These are phyloP conservation scores for Columbina picui DNA, from an alignment of 2,113 vertebrate genomes.

Conservation along the genomic window DNA sequence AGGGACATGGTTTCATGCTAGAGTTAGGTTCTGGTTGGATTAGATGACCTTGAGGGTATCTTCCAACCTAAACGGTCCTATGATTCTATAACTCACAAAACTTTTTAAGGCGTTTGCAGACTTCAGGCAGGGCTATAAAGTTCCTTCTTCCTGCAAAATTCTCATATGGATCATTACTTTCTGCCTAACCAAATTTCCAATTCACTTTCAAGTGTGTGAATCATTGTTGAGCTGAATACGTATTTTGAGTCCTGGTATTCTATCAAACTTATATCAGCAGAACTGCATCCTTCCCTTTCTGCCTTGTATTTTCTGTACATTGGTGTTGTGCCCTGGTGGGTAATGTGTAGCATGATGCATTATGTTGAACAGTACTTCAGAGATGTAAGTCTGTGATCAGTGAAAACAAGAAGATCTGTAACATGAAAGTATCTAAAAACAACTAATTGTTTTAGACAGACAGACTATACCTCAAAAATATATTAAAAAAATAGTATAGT, in stretches of 20 bases:
- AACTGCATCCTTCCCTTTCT: background rate
- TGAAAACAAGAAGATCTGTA: background rate
- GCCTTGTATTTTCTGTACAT: background rate
- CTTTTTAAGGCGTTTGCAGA: background rate
- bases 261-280: background rate
- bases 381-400: background rate
- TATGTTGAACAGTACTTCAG: background rate
- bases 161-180: background rate
- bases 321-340: background rate
- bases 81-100: background rate
- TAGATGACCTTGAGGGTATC: no score
- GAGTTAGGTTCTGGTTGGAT: no score
- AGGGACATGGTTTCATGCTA: no score
- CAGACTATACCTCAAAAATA: background rate
- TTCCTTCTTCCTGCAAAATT: background rate
- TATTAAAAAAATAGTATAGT: background rate
- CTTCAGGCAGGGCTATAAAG: background rate
- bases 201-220: slow-evolving; percentile 15
- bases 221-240: background rate
- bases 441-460: background rate
- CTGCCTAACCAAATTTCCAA: background rate
- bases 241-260: background rate
- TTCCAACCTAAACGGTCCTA: no score
- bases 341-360: background rate
- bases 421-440: background rate